Percentiles rank a stretch among this genome's conserved stretches.
Evolutionary conservation across 2,797 vertebrate genomes (phyloP).

Genomic region (Acanthis flammea): DNA sequence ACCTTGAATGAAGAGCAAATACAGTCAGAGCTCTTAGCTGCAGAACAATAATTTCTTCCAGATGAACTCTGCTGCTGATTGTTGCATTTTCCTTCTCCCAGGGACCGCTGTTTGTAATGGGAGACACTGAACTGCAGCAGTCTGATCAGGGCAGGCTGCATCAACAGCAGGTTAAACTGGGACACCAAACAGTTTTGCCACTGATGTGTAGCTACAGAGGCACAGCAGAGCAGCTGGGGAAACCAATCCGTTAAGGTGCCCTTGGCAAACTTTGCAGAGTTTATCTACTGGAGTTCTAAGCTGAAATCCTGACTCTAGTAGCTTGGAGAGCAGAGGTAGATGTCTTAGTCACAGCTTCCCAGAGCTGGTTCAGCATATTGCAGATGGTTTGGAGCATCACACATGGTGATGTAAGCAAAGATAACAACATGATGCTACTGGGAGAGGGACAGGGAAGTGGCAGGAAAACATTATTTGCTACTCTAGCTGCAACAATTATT

Average conservation of each 20-base stretch:
- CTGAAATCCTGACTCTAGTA: conserved; percentile 19
- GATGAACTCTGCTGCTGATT: background rate
- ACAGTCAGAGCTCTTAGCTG: background rate
- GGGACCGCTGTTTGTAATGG: background rate
- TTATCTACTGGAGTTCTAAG: background rate
- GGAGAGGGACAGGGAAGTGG: background rate
- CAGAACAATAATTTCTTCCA: background rate
- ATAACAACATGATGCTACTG: background rate
- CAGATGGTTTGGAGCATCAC: background rate
- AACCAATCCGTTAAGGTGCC: background rate
- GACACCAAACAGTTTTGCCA: background rate
- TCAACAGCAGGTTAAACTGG: background rate
- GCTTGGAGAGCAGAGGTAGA: conserved; percentile 69
- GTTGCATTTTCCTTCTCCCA: background rate
- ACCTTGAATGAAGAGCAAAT: background rate
- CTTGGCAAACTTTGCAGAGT: background rate
- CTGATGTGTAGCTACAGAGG: background rate
- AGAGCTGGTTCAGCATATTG: conserved; percentile 40
- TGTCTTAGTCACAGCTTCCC: conserved; percentile 58
- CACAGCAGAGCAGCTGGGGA: background rate
- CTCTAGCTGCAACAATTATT: background rate
- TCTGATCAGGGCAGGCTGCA: background rate
- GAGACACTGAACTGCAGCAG: background rate
- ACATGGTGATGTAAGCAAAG: background rate
- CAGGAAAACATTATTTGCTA: background rate